Conservation (phyloP, 2,797 vertebrate species). For the Luscinia luscinia region DNA sequence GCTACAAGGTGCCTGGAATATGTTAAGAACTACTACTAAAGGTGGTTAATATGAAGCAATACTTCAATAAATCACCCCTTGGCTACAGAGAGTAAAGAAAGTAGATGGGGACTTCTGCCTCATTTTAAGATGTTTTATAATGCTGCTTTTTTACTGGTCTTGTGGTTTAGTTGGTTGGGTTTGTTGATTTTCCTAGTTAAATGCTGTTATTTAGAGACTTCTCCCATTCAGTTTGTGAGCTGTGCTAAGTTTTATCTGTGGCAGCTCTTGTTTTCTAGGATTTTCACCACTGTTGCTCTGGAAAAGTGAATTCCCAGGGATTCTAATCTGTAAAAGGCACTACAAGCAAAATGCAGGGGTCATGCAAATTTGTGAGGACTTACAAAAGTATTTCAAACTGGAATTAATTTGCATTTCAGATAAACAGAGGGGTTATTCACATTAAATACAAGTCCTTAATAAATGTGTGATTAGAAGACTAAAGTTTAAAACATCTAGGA, state of each 20-base stretch:
- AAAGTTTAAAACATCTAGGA: background rate
- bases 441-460: background rate
- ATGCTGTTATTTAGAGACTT: background rate
- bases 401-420: background rate
- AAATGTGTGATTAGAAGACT: background rate
- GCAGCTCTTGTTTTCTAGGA: background rate
- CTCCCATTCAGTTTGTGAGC: background rate
- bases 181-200: background rate
- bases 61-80: background rate
- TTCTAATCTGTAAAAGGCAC: background rate
- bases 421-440: fast-evolving
- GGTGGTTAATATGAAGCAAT: background rate
- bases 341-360: background rate
- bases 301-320: background rate
- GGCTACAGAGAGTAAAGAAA: background rate
- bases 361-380: background rate
- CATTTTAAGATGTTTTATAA: background rate
- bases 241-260: background rate
- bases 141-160: background rate
- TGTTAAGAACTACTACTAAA: background rate
- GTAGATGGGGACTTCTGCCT: background rate
- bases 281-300: background rate
- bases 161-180: background rate
- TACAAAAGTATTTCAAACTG: background rate
- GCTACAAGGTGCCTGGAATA: background rate